These are phyloP conservation scores for Serrognathus titanus DNA, from an alignment of 2,888 invertebrate species.

Conservation along the genomic window DNA sequence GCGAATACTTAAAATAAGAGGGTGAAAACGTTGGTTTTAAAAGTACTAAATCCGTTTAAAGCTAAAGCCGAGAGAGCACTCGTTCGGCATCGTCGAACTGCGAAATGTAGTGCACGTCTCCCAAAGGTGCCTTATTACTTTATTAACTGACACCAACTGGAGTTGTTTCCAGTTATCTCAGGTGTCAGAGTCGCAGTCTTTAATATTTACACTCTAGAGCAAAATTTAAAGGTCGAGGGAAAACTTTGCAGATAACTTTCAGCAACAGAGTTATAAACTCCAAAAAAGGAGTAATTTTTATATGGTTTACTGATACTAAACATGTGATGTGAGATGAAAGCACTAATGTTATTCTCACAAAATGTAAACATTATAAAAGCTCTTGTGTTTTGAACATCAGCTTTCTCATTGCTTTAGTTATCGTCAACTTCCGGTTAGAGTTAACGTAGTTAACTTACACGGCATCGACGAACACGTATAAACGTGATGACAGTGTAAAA, in stretches of 20 bases:
- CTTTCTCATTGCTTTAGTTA: background rate
- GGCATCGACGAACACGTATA: background rate
- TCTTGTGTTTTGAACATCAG: background rate
- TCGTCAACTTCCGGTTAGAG: background rate
- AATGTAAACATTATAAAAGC: background rate
- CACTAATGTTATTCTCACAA: too few species aligned
- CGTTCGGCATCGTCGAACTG: slow-evolving; percentile 1
- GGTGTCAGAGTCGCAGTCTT: slow-evolving; percentile 41
- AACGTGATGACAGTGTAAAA: background rate
- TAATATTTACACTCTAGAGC: slow-evolving; percentile 33
- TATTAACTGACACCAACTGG: slow-evolving; percentile 44
- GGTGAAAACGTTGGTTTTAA: too few species aligned
- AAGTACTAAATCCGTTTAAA: too few species aligned
- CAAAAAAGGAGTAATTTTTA: too few species aligned
- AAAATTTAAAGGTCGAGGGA: too few species aligned
- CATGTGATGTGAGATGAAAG: too few species aligned
- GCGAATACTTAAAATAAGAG: too few species aligned
- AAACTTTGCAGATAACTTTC: too few species aligned
- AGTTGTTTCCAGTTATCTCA: slow-evolving; percentile 42
- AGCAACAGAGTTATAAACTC: too few species aligned
- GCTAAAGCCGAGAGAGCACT: too few species aligned
- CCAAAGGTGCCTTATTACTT: slow-evolving; percentile 44
- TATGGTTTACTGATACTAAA: too few species aligned
- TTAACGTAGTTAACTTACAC: too few species aligned
- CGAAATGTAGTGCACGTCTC: slow-evolving; percentile 26